phyloP scores from a whole-genome alignment of 2,888 invertebrate genomes.

The Mythimna loreyi region DNA sequence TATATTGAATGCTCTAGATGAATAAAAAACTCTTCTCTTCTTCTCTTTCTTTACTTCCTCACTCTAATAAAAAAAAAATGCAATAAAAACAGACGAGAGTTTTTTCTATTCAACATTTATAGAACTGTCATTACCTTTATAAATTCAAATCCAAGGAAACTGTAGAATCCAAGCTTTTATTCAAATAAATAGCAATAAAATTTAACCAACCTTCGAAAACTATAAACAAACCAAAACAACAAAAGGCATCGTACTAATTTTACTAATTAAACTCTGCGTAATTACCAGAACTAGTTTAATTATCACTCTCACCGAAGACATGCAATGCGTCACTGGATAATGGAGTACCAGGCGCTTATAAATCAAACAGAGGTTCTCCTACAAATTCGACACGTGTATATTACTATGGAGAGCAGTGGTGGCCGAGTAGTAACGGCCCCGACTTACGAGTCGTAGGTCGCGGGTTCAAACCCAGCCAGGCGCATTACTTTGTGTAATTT shows the following conservation, averaged over 20 bases:
- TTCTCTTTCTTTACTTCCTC: too few species aligned
- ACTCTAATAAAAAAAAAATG: too few species aligned
- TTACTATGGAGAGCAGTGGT: too few species aligned
- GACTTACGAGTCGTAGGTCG: too few species aligned
- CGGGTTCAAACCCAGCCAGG: too few species aligned
- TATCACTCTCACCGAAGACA: slow-evolving; percentile 9
- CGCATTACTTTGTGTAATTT: too few species aligned
- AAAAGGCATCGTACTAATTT: slow-evolving; percentile 7
- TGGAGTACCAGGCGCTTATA: slow-evolving; percentile 38
- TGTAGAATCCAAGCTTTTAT: background rate
- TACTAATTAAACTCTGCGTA: slow-evolving; percentile 14
- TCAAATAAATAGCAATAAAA: background rate
- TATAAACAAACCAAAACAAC: slow-evolving; percentile 8
- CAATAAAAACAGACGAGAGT: too few species aligned
- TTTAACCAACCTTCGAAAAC: background rate
- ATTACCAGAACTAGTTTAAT: background rate
- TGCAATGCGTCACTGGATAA: slow-evolving; percentile 1
- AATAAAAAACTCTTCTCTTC: too few species aligned
- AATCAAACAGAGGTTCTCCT: slow-evolving; percentile 31
- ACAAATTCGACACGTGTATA: slow-evolving; percentile 38
- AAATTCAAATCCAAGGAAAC: background rate
- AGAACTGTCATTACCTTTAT: too few species aligned
- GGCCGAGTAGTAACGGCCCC: too few species aligned
- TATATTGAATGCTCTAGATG: too few species aligned
- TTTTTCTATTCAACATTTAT: too few species aligned